Conservation (phyloP, 2,888 invertebrate genomes). For the Masnerella sp. region DNA sequence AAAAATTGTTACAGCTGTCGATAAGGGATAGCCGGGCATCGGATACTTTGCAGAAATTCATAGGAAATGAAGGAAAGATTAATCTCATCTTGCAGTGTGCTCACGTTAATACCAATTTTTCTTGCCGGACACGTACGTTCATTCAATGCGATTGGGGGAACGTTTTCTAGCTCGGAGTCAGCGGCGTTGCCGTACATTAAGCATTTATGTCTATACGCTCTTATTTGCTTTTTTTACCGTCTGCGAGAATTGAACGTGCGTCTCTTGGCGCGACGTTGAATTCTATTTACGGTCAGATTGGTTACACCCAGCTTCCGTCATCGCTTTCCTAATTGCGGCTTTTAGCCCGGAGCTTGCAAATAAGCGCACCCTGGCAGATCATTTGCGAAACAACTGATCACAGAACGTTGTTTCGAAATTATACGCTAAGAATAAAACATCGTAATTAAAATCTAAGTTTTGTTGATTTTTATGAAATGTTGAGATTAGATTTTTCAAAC, state of each 20-base stretch:
- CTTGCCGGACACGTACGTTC: conserved; percentile 59
- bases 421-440: too few species aligned
- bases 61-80: conserved; percentile 55
- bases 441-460: too few species aligned
- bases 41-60: conserved; percentile 50
- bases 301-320: conserved; percentile 22
- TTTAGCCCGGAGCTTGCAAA: too few species aligned
- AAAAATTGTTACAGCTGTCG: conserved; percentile 47
- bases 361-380: too few species aligned
- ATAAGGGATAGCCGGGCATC: conserved; percentile 30
- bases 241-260: conserved; percentile 27
- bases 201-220: conserved; percentile 54
- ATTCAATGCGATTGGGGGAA: conserved; percentile 53
- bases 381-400: too few species aligned
- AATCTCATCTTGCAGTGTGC: conserved; percentile 59
- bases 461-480: too few species aligned
- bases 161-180: conserved; percentile 54
- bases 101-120: conserved; percentile 62
- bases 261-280: conserved; percentile 12
- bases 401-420: too few species aligned
- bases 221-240: conserved; percentile 34
- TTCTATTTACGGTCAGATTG: conserved; percentile 24
- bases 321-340: conserved; percentile 21
- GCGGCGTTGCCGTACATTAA: conserved; percentile 47
- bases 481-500: too few species aligned